Percentiles rank a stretch among this genome's conserved stretches.
phyloP scores from a whole-genome alignment of 1,140 invertebrate species.

The Dolichoris vasculosae region DNA sequence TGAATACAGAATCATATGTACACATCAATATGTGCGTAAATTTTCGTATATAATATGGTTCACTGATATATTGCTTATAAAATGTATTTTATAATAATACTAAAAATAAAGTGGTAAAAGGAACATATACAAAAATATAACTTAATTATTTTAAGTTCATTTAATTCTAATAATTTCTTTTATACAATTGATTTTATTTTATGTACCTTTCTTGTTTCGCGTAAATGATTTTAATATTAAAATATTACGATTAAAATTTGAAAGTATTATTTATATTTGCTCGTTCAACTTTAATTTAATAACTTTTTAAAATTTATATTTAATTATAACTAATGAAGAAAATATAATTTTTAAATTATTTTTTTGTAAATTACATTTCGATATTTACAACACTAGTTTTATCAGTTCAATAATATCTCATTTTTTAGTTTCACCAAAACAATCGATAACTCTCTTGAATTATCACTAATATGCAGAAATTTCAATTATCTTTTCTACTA shows the following conservation, averaged over 20 bases:
- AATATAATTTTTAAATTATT: too few relatives aligned
- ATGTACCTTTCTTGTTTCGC: background rate
- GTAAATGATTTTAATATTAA: background rate
- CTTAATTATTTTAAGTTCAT: background rate
- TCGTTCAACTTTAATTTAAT: background rate
- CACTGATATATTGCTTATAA: background rate
- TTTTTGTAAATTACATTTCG: too few relatives aligned
- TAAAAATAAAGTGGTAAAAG: background rate
- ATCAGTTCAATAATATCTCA: too few relatives aligned
- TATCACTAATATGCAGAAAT: too few relatives aligned
- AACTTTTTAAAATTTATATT: background rate
- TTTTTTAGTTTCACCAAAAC: too few relatives aligned
- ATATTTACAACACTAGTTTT: too few relatives aligned
- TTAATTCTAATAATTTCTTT: background rate
- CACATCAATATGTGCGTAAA: constrained; percentile 1
- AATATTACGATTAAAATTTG: background rate
- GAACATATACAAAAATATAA: background rate
- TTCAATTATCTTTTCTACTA: too few relatives aligned
- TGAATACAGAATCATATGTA: background rate
- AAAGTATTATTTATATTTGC: background rate
- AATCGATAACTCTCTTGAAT: too few relatives aligned
- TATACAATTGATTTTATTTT: background rate
- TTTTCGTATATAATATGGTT: background rate
- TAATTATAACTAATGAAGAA: too few relatives aligned
- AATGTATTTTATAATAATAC: background rate